Evolutionary conservation across 2,113 vertebrate species (phyloP).

Genomic region (Chrysemys picta): DNA sequence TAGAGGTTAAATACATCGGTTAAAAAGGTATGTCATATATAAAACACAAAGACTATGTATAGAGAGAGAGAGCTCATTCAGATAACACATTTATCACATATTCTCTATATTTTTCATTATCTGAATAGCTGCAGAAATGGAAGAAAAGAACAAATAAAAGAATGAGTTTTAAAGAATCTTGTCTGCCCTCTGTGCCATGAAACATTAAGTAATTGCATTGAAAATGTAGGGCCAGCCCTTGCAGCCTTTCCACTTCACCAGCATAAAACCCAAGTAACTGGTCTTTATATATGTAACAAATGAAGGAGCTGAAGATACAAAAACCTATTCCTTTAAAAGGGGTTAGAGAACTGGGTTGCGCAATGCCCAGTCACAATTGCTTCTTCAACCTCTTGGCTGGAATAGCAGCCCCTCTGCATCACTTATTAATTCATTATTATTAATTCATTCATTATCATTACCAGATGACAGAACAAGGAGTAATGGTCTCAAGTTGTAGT

Average conservation of each 20-base stretch:
- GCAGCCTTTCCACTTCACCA: constrained; percentile 26
- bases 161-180: constrained; percentile 14
- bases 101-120: neutral
- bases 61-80: neutral
- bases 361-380: neutral
- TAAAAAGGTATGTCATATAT: neutral
- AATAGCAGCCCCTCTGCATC: neutral
- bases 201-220: constrained; percentile 35
- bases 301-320: neutral
- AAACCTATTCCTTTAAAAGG: neutral
- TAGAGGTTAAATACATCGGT: neutral
- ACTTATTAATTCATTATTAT: neutral
- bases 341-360: neutral
- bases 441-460: neutral
- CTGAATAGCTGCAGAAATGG: neutral
- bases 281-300: neutral
- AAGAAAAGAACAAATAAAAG: neutral
- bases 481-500: too few species aligned
- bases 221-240: constrained; percentile 30
- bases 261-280: constrained; percentile 30
- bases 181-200: constrained; percentile 1
- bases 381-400: neutral
- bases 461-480: too few species aligned
- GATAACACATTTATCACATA: neutral
- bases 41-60: neutral